phyloP scores from a whole-genome alignment of 2,888 invertebrate genomes.

The Gastracanthus pulcherrimus region DNA sequence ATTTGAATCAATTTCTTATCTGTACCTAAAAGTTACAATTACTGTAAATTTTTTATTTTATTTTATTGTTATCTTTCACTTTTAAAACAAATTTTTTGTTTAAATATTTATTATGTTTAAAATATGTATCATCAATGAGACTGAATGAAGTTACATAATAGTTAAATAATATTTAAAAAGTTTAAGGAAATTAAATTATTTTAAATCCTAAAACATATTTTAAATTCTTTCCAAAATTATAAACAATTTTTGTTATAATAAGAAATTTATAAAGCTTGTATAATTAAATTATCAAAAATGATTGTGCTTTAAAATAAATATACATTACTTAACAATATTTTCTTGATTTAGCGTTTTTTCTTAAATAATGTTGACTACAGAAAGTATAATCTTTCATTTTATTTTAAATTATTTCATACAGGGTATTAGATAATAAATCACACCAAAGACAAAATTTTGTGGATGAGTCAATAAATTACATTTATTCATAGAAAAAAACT shows the following conservation, averaged over 20 bases:
- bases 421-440: constrained; percentile 42
- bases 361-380: not conserved
- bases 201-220: not conserved
- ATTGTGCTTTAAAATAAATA: constrained; percentile 6
- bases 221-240: not conserved
- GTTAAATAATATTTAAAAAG: not conserved
- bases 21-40: constrained; percentile 9
- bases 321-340: constrained; percentile 5
- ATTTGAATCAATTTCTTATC: constrained; percentile 31
- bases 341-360: not conserved
- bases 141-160: constrained; percentile 36
- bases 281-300: not conserved
- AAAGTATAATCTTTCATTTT: no score
- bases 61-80: constrained; percentile 11
- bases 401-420: not conserved
- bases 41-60: constrained; percentile 9
- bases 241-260: not conserved
- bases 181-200: constrained; percentile 15
- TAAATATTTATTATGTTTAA: constrained; percentile 29
- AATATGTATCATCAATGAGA: constrained; percentile 19
- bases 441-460: constrained; percentile 42
- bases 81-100: constrained; percentile 15
- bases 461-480: constrained; percentile 68
- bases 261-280: constrained; percentile 3
- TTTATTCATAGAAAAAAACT: constrained; percentile 70